These are phyloP conservation scores for Holothuria scabra DNA, from an alignment of 53 echinoderm and acorn worm species.

Conservation along the genomic window DNA sequence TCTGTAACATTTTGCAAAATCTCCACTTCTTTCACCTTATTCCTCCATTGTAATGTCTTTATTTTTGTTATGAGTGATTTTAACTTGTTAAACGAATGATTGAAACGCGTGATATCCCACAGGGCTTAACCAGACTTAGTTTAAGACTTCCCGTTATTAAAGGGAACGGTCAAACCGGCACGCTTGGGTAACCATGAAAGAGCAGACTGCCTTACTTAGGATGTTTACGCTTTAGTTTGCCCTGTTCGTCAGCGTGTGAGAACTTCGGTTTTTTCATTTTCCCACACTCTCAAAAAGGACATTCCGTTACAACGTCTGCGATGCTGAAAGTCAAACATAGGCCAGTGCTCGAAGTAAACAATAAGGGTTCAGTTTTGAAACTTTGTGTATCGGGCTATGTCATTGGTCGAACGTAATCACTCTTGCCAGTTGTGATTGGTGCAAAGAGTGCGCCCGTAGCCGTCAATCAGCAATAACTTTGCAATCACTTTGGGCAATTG, in stretches of 20 bases:
- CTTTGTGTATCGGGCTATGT: background rate
- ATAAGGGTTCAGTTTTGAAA: slow-evolving; percentile 10
- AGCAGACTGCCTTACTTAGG: slow-evolving; percentile 5
- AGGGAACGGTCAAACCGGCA: slow-evolving; percentile 30
- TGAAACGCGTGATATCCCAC: slow-evolving; percentile 33
- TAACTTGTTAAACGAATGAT: slow-evolving; percentile 30
- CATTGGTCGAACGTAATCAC: slow-evolving; percentile 26
- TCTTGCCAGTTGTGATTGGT: slow-evolving; percentile 17
- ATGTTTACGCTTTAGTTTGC: slow-evolving; percentile 47
- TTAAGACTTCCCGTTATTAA: slow-evolving; percentile 42
- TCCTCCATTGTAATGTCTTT: slow-evolving; percentile 29
- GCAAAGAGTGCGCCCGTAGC: slow-evolving; percentile 8
- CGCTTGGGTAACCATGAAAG: slow-evolving; percentile 37
- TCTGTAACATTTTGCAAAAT: slow-evolving; percentile 9
- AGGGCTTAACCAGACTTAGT: slow-evolving; percentile 32
- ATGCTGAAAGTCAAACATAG: slow-evolving; percentile 42
- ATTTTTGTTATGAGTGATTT: slow-evolving; percentile 28
- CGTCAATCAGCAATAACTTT: slow-evolving; percentile 38
- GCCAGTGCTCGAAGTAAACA: slow-evolving; percentile 43
- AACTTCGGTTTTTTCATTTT: slow-evolving; percentile 54
- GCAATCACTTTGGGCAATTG: slow-evolving; percentile 35
- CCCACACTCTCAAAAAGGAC: slow-evolving; percentile 66
- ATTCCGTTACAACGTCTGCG: slow-evolving; percentile 25
- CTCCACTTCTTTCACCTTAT: slow-evolving; percentile 5
- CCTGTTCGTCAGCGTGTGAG: slow-evolving; percentile 55